phyloP scores from a whole-genome alignment of 2,113 vertebrate species.

The Sigmodon hispidus region DNA sequence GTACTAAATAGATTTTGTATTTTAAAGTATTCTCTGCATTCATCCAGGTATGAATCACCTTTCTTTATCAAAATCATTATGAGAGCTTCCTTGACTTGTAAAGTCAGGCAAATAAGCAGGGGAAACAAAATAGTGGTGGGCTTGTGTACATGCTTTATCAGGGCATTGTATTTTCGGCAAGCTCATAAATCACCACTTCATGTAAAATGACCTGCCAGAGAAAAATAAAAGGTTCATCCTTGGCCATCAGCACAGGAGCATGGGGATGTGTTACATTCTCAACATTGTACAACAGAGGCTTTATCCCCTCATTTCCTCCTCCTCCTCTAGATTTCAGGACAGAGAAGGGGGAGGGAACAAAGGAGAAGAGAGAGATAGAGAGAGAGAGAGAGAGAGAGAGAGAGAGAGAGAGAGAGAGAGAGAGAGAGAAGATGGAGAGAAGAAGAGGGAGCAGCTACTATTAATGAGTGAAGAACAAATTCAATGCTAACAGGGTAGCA shows the following conservation, averaged over 20 bases:
- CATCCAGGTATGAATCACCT: constrained; percentile 57
- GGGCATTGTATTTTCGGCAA: background rate
- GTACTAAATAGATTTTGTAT: constrained; percentile 59
- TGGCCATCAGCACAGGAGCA: background rate
- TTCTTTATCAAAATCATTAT: constrained; percentile 60
- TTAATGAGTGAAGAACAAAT: background rate
- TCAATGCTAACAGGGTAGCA: background rate
- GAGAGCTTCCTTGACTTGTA: constrained; percentile 16
- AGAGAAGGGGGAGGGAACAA: background rate
- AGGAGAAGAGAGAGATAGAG: background rate
- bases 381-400: too few relatives aligned
- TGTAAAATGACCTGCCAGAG: constrained; percentile 4
- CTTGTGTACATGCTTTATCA: background rate
- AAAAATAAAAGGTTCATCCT: constrained; percentile 25
- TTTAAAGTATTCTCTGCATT: constrained; percentile 66
- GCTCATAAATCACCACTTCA: constrained; percentile 52
- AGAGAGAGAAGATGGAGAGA: background rate
- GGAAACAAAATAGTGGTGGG: background rate
- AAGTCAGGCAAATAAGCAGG: constrained; percentile 59
- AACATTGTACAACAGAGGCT: background rate
- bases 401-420: rapidly evolving
- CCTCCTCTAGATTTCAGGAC: background rate
- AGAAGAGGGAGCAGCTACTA: background rate
- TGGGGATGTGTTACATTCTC: background rate
- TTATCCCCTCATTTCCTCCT: background rate